Evolutionary conservation across 2,888 invertebrate species (phyloP).

Genomic region (Dione juno): DNA sequence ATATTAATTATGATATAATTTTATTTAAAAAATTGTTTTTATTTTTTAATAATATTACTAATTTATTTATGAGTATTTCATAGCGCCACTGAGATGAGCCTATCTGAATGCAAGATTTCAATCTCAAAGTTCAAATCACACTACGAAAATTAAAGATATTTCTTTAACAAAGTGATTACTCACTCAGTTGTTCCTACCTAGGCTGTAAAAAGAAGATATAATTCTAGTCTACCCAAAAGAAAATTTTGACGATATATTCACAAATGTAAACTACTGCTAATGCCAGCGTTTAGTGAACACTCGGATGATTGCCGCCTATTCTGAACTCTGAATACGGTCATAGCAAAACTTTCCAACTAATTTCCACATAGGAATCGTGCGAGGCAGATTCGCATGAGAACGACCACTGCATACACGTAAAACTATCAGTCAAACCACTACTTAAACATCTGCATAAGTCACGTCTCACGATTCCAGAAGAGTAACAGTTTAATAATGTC

Average conservation of each 20-base stretch:
- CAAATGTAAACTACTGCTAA: slow-evolving; percentile 32
- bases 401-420: slow-evolving; percentile 75
- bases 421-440: slow-evolving; percentile 81
- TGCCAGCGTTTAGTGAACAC: slow-evolving; percentile 34
- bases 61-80: no score
- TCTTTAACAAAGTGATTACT: no score
- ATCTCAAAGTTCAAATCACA: no score
- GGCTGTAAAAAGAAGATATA: no score
- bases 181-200: no score
- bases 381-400: slow-evolving; percentile 77
- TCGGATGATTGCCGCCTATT: slow-evolving; percentile 47
- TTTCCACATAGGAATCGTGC: slow-evolving; percentile 72
- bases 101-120: no score
- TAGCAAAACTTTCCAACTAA: slow-evolving; percentile 72
- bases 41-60: no score
- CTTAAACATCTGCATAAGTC: slow-evolving; percentile 82
- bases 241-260: slow-evolving; percentile 16
- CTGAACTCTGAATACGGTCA: slow-evolving; percentile 47
- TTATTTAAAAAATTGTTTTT: no score
- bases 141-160: no score
- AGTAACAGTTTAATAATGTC: slow-evolving; percentile 83
- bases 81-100: no score
- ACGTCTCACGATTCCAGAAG: slow-evolving; percentile 76
- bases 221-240: neutral
- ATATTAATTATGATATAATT: no score